Evolutionary conservation across 2,797 vertebrate genomes (phyloP).

Genomic region (Pipistrellus kuhlii): DNA sequence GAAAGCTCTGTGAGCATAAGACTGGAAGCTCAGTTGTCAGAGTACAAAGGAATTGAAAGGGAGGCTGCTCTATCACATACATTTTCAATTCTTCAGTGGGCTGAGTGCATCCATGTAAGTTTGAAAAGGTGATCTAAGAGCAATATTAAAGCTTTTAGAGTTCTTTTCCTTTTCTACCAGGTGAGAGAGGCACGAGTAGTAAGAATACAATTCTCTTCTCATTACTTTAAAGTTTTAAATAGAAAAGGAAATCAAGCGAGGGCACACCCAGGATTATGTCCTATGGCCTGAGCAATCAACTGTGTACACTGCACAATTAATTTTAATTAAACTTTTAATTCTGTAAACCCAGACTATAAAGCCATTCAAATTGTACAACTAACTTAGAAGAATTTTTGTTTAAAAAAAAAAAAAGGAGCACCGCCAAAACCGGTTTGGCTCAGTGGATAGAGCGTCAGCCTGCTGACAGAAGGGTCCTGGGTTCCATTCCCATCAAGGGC

Average conservation of each 20-base stretch:
- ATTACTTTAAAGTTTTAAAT: slow-evolving; percentile 32
- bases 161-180: not conserved
- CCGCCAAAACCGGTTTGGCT: not conserved
- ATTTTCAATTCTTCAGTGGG: slow-evolving; percentile 17
- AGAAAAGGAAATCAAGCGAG: not conserved
- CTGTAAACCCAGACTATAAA: not conserved
- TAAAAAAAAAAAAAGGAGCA: not conserved
- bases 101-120: not conserved
- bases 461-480: too few species aligned
- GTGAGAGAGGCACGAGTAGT: not conserved
- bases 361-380: not conserved
- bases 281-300: not conserved
- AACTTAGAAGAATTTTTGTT: slow-evolving; percentile 37
- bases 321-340: slow-evolving; percentile 48
- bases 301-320: not conserved
- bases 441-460: too few species aligned
- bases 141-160: slow-evolving; percentile 48
- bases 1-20: slow-evolving; percentile 1
- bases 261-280: not conserved
- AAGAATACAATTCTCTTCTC: not conserved
- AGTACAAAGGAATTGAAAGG: not conserved
- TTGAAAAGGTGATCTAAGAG: slow-evolving; percentile 52
- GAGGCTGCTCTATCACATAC: not conserved
- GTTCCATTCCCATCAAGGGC: too few species aligned
- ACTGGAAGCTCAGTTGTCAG: not conserved